Conservation (phyloP, 1,140 invertebrate genomes). For the Ceratitis capitata region DNA sequence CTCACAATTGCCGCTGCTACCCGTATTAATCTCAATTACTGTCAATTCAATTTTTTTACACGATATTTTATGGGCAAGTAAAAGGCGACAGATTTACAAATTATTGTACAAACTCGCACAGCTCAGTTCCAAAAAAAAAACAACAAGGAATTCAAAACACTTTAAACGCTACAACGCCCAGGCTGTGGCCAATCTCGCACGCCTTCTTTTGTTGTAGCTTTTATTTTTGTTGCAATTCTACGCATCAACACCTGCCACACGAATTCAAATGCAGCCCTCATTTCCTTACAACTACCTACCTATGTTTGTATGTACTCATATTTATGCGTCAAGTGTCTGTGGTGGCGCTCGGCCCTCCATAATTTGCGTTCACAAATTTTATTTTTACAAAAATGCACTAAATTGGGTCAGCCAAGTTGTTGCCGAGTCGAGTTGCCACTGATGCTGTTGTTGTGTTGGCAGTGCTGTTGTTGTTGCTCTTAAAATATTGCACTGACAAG, state of each 20-base stretch:
- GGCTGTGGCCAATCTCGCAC: neutral
- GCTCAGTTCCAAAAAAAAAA: too few relatives aligned
- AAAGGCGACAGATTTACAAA: too few relatives aligned
- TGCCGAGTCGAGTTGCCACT: neutral
- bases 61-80: too few relatives aligned
- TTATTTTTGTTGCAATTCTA: neutral
- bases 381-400: neutral
- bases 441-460: neutral
- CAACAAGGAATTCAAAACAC: neutral
- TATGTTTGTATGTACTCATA: neutral
- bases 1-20: too few relatives aligned
- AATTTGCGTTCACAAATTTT: slow-evolving; percentile 1
- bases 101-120: too few relatives aligned
- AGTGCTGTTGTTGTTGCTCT: neutral
- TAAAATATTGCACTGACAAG: slow-evolving; percentile 28
- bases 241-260: neutral
- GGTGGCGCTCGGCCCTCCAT: slow-evolving; percentile 6
- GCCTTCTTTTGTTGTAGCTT: neutral
- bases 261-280: neutral
- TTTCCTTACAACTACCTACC: neutral
- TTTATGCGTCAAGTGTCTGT: neutral
- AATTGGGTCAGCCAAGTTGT: slow-evolving; percentile 7
- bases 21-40: too few relatives aligned
- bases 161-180: neutral
- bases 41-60: too few relatives aligned